phyloP scores from a whole-genome alignment of 1,140 invertebrate genomes.

The Listronotus oregonensis region DNA sequence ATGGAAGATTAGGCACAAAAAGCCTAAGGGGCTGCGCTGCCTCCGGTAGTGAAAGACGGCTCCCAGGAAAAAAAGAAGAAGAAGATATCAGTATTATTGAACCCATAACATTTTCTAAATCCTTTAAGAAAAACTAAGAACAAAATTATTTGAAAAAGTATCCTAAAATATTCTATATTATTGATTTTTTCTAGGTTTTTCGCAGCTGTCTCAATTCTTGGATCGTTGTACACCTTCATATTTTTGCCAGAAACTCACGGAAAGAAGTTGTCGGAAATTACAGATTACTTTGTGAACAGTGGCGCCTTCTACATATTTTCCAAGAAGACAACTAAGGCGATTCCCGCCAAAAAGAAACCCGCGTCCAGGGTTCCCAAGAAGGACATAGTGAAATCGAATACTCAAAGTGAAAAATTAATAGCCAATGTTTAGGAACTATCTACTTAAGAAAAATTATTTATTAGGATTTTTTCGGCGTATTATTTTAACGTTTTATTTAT shows the following conservation, averaged over 20 bases:
- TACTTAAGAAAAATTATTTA: too few relatives aligned
- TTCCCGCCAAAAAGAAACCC: conserved; percentile 16
- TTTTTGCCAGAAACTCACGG: conserved; percentile 75
- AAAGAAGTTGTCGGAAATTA: conserved; percentile 70
- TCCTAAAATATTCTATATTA: too few relatives aligned
- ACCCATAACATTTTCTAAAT: too few relatives aligned
- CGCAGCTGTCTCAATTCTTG: conserved; percentile 64
- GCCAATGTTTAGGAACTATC: conserved; percentile 8
- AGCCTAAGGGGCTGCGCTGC: too few relatives aligned
- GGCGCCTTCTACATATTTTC: conserved; percentile 44
- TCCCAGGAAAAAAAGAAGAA: too few relatives aligned
- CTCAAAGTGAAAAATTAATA: conserved; percentile 31
- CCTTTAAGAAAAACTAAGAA: too few relatives aligned
- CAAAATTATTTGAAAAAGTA: too few relatives aligned
- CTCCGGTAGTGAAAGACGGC: too few relatives aligned
- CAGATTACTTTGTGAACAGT: conserved; percentile 63
- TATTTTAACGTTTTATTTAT: too few relatives aligned
- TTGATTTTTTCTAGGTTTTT: conserved; percentile 60
- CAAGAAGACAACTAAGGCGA: conserved; percentile 23
- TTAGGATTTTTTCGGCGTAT: too few relatives aligned
- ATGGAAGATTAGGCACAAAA: too few relatives aligned
- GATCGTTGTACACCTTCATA: conserved; percentile 64
- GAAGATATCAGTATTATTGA: too few relatives aligned
- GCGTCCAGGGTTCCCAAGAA: conserved; percentile 29
- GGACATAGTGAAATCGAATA: conserved; percentile 34